Evolutionary conservation across 2,888 invertebrate genomes (phyloP), one percentile per base, ranked within the genome.

Genomic region (Chymomyza procnemis): DNA sequence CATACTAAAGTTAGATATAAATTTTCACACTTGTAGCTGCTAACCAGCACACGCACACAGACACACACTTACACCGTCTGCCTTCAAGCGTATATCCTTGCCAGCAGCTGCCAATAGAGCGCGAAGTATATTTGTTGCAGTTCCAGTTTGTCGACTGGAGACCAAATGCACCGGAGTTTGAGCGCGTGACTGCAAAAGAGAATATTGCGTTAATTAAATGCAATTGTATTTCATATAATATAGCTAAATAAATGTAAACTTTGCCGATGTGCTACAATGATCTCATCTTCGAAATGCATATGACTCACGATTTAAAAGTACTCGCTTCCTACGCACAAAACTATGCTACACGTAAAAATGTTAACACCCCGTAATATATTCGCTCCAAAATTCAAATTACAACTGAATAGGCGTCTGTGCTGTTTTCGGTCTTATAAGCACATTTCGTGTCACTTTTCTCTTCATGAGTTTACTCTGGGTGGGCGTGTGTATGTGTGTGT

Each of bases 91-190:
- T 80, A 97, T 96, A 87, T 99, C 98, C 90, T 97, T 97, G 61
- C 97, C 97, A 46, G 97, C 96, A 18, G 96, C 95, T 69, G 95
- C 95, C 66, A 99, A 93, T 48, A 99, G 93, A 4, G 97, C 94
- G 87, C 98, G 93, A 14, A 99, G 93, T 80, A 98, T 97, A 81
- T 96, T 95, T 66, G 98, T 96, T 4, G 98, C 97, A 12, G 97
- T 96, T 16, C 97, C 97, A 0, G 97, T 97, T 90, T 97, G 96
- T 84, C 99, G 93, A 80, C 96, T 96, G 64, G 98, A 97, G 72
- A 98, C 98, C 90, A 99, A 92, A 92, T 99, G 99, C 1, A 99
- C 95, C 1, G 99, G 96, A 5, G 98, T 96, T 91, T 99, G 98
- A 83, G 96, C 95, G 73, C 96, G 95, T 71, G 97, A 95, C 98